Percentiles rank a stretch among this genome's conserved stretches.
Evolutionary conservation across 2,113 vertebrate genomes (phyloP).

Genomic region (Phyllostomus hastatus): DNA sequence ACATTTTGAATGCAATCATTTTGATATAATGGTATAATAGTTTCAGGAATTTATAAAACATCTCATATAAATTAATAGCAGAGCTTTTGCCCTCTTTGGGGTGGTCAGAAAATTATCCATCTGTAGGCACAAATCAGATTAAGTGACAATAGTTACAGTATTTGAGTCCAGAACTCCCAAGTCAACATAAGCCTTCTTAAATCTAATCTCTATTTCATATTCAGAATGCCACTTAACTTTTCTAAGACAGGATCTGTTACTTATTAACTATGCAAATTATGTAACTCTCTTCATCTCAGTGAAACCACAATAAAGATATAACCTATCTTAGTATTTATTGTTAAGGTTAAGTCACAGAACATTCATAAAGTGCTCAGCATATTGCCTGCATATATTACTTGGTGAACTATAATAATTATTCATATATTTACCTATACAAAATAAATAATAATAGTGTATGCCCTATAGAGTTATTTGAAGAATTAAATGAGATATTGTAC

Average conservation of each 20-base stretch:
- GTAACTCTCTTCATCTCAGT: background rate
- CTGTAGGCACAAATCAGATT: background rate
- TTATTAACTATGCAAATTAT: background rate
- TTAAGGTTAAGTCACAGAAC: background rate
- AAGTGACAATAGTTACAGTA: background rate
- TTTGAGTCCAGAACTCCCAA: background rate
- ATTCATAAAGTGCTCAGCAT: background rate
- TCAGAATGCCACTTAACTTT: background rate
- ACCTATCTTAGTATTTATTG: background rate
- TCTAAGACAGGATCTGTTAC: background rate
- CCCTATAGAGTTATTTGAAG: background rate
- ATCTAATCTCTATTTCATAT: background rate
- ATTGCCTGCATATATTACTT: background rate
- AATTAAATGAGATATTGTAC: background rate
- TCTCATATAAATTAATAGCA: background rate
- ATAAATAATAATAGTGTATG: background rate
- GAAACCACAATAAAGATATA: background rate
- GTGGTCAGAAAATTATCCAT: background rate
- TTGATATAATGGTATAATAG: background rate
- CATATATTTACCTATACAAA: background rate
- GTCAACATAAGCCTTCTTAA: background rate
- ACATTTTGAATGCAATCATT: background rate
- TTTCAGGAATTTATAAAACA: background rate
- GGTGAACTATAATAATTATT: background rate
- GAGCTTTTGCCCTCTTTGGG: background rate